phyloP scores from a whole-genome alignment of 2,888 invertebrate species.

The Drosophila suboccidentalis region DNA sequence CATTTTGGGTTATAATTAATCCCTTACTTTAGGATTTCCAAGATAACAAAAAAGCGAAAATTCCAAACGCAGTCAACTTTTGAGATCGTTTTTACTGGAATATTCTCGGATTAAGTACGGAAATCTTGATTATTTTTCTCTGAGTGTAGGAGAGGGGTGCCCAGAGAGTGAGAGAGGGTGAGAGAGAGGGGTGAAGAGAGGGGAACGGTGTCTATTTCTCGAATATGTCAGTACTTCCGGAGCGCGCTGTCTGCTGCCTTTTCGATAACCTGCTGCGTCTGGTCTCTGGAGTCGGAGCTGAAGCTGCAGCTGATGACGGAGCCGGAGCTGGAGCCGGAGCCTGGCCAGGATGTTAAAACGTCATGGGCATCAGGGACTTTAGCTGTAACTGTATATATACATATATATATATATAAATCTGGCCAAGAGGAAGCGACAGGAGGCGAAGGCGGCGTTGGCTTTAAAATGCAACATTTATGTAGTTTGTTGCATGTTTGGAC shows the following conservation, averaged over 20 bases:
- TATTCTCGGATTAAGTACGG: no score
- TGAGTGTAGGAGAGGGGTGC: no score
- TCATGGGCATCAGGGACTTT: slow-evolving; percentile 23
- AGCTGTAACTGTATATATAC: slow-evolving; percentile 19
- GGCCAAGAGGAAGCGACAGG: not conserved
- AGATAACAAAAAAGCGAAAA: no score
- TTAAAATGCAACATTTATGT: slow-evolving; percentile 70
- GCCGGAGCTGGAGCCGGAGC: not conserved
- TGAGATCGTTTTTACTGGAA: no score
- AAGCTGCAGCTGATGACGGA: not conserved
- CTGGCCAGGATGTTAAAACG: slow-evolving; percentile 20
- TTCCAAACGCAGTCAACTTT: no score
- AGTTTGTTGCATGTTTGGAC: slow-evolving; percentile 71
- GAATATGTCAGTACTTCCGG: slow-evolving; percentile 58
- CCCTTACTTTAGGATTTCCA: no score
- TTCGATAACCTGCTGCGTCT: slow-evolving; percentile 51
- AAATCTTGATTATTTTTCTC: no score
- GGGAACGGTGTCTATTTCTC: slow-evolving; percentile 33
- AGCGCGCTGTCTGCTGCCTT: slow-evolving; percentile 45
- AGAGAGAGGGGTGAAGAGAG: not conserved
- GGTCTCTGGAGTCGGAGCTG: slow-evolving; percentile 17
- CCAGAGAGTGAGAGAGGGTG: no score
- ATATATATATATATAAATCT: not conserved
- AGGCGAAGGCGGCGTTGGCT: slow-evolving; percentile 27
- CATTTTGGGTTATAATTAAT: no score